phyloP scores from a whole-genome alignment of 2,888 invertebrate genomes.

The Acanthosoma haemorrhoidale region DNA sequence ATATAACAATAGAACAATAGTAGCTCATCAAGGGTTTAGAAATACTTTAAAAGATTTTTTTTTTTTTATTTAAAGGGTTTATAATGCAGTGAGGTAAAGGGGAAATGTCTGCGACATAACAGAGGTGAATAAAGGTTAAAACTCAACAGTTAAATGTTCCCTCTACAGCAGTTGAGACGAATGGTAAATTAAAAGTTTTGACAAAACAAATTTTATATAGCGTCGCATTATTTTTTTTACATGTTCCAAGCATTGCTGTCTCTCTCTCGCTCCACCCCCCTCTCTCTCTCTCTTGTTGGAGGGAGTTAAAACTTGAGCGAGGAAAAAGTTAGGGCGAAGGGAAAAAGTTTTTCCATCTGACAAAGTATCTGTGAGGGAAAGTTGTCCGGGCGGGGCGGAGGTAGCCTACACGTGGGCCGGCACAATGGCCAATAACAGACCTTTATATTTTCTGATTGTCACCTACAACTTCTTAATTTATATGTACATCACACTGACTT shows the following conservation, averaged over 20 bases:
- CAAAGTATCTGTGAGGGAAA: constrained; percentile 24
- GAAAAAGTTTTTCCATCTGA: constrained; percentile 27
- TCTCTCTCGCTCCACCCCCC: neutral
- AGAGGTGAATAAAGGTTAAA: constrained; percentile 24
- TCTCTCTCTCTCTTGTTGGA: neutral
- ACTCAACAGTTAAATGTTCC: constrained; percentile 3
- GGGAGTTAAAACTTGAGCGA: constrained; percentile 25
- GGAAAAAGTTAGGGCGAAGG: constrained; percentile 15
- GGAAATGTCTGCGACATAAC: neutral
- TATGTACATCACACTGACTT: too few relatives aligned
- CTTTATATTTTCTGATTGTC: neutral
- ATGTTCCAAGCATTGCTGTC: constrained; percentile 16
- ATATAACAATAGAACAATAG: neutral
- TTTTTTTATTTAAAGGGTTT: constrained; percentile 10
- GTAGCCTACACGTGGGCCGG: constrained; percentile 10
- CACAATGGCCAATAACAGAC: neutral
- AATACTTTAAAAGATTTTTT: neutral
- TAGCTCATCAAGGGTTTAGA: neutral
- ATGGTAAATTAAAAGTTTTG: constrained; percentile 28
- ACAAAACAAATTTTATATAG: constrained; percentile 30
- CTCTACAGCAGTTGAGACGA: neutral
- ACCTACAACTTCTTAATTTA: neutral
- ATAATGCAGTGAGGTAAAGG: neutral
- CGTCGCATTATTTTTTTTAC: constrained; percentile 27
- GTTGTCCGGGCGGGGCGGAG: constrained; percentile 4